phyloP scores from a whole-genome alignment of 2,113 vertebrate species.

The Tyto alba region DNA sequence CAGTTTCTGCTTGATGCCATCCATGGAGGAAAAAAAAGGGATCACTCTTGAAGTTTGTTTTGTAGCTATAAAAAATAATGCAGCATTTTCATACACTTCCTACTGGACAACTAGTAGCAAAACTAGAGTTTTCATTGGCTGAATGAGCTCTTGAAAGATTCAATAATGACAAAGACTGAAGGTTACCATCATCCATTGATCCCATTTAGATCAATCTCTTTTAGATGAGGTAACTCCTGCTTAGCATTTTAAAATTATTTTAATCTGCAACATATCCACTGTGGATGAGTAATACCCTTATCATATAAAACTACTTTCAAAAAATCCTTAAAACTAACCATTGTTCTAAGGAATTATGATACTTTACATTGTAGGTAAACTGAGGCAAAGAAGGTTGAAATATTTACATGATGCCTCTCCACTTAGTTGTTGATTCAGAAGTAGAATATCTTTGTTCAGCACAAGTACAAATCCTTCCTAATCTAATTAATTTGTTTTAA shows the following conservation, averaged over 20 bases:
- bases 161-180: not conserved
- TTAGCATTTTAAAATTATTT: not conserved
- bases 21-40: not conserved
- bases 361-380: not conserved
- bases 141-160: not conserved
- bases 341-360: not conserved
- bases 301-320: not conserved
- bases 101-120: not conserved
- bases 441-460: not conserved
- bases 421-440: not conserved
- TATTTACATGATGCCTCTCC: not conserved
- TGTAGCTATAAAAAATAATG: not conserved
- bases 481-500: not conserved
- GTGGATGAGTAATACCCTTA: not conserved
- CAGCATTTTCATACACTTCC: not conserved
- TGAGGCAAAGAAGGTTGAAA: not conserved
- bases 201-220: not conserved
- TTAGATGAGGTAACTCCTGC: not conserved
- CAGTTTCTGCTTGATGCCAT: not conserved
- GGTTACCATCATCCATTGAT: not conserved
- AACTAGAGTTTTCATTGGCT: not conserved
- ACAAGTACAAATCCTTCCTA: not conserved
- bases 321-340: not conserved
- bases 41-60: rapidly evolving
- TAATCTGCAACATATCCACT: not conserved